These are phyloP conservation scores for Trichogramma dendrolimi DNA, from an alignment of 2,888 invertebrate species.

Conservation along the genomic window DNA sequence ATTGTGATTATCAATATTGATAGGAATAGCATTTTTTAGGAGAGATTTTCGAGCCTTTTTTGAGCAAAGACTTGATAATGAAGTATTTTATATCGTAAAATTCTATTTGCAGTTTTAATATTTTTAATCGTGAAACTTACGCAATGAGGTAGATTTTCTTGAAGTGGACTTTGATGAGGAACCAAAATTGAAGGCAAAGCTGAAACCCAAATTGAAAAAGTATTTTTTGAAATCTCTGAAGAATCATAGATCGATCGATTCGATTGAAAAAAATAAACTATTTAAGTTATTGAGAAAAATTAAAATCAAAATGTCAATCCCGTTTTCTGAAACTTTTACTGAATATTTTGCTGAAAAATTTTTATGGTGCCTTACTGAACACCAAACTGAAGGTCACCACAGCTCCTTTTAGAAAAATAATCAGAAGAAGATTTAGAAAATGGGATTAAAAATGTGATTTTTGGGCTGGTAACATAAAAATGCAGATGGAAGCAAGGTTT, in stretches of 20 bases:
- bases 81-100: too few relatives aligned
- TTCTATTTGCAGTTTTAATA: too few relatives aligned
- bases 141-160: background rate
- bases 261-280: background rate
- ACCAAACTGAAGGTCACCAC: too few relatives aligned
- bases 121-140: background rate
- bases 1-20: too few relatives aligned
- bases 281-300: too few relatives aligned
- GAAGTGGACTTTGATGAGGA: conserved; percentile 59
- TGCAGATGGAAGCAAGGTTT: background rate
- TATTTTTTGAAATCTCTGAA: background rate
- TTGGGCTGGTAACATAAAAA: background rate
- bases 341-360: too few relatives aligned
- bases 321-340: too few relatives aligned
- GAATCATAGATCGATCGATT: background rate
- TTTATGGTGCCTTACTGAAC: too few relatives aligned
- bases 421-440: background rate
- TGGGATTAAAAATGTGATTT: background rate
- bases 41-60: too few relatives aligned
- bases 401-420: background rate
- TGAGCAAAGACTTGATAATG: too few relatives aligned
- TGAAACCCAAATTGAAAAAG: conserved; percentile 40
- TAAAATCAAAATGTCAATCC: too few relatives aligned
- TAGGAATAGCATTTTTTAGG: too few relatives aligned
- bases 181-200: conserved; percentile 76